These are phyloP conservation scores for Lates japonicus DNA, from an alignment of 2,797 vertebrate genomes.

Conservation along the genomic window DNA sequence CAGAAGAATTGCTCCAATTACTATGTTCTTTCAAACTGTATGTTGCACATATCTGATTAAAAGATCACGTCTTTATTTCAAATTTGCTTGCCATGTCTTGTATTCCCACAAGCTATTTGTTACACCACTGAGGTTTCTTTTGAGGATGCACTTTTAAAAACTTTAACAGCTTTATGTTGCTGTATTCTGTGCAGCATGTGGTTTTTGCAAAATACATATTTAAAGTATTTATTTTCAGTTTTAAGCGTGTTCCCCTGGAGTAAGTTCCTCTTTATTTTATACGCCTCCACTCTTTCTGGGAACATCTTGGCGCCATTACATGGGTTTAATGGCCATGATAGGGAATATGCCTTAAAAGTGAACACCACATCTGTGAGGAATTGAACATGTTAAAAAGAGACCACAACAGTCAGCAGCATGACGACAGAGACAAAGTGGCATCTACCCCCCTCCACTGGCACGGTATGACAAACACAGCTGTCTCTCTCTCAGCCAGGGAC, in stretches of 20 bases:
- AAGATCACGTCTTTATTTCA: slow-evolving; percentile 52
- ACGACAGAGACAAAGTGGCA: slow-evolving; percentile 77
- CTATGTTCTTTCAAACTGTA: slow-evolving; percentile 32
- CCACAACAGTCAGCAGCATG: slow-evolving; percentile 82
- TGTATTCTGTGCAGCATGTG: slow-evolving; percentile 45
- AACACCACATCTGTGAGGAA: slow-evolving; percentile 84
- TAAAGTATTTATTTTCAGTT: slow-evolving; percentile 35
- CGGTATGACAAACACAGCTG: slow-evolving; percentile 60
- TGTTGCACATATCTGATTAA: slow-evolving; percentile 54
- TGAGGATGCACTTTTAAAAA: slow-evolving; percentile 47
- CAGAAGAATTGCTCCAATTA: slow-evolving; percentile 61
- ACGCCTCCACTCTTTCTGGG: slow-evolving; percentile 61
- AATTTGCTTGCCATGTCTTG: slow-evolving; percentile 15
- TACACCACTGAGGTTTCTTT: slow-evolving; percentile 54
- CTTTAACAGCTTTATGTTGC: slow-evolving; percentile 45
- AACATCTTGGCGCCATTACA: slow-evolving; percentile 84
- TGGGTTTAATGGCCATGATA: slow-evolving; percentile 81
- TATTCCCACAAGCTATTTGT: slow-evolving; percentile 46
- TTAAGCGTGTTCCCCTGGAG: slow-evolving; percentile 42
- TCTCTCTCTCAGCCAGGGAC: slow-evolving; percentile 25
- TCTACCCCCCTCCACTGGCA: slow-evolving; percentile 49
- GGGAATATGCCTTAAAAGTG: slow-evolving; percentile 84
- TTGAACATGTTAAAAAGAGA: slow-evolving; percentile 79
- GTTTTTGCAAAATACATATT: slow-evolving; percentile 53
- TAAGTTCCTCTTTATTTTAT: slow-evolving; percentile 53